phyloP scores from a whole-genome alignment of 2,113 vertebrate genomes.

The Salvelinus fontinalis region DNA sequence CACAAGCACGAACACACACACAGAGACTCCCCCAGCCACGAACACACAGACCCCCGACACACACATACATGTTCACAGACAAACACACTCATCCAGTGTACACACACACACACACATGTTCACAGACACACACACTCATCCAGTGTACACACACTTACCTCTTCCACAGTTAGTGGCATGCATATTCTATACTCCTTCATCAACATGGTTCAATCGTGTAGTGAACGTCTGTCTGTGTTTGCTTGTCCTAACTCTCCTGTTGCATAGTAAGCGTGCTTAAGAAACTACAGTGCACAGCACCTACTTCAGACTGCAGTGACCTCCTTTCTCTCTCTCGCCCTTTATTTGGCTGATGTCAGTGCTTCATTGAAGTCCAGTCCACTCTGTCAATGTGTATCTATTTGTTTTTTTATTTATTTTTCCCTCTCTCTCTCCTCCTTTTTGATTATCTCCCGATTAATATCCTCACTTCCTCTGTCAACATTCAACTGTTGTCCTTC shows the following conservation, averaged over 20 bases:
- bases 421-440: slow-evolving; percentile 14
- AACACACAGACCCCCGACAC: background rate
- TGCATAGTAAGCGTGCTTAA: slow-evolving; percentile 38
- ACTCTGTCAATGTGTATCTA: too few species aligned
- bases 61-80: background rate
- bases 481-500: slow-evolving; percentile 1
- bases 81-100: background rate
- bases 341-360: too few species aligned
- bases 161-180: slow-evolving; percentile 91
- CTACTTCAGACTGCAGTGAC: slow-evolving; percentile 38
- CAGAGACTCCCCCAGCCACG: background rate
- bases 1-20: background rate
- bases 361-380: too few species aligned
- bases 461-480: slow-evolving; percentile 11
- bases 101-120: slow-evolving; percentile 38
- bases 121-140: background rate
- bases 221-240: slow-evolving; percentile 10
- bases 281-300: slow-evolving; percentile 19
- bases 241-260: slow-evolving; percentile 33
- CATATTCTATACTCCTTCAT: slow-evolving; percentile 92
- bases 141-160: slow-evolving; percentile 75
- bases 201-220: slow-evolving; percentile 75
- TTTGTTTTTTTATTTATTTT: background rate
- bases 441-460: slow-evolving; percentile 22
- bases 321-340: slow-evolving; percentile 17